Evolutionary conservation across 2,113 vertebrate species (phyloP).

Genomic region (Phasianus colchicus): DNA sequence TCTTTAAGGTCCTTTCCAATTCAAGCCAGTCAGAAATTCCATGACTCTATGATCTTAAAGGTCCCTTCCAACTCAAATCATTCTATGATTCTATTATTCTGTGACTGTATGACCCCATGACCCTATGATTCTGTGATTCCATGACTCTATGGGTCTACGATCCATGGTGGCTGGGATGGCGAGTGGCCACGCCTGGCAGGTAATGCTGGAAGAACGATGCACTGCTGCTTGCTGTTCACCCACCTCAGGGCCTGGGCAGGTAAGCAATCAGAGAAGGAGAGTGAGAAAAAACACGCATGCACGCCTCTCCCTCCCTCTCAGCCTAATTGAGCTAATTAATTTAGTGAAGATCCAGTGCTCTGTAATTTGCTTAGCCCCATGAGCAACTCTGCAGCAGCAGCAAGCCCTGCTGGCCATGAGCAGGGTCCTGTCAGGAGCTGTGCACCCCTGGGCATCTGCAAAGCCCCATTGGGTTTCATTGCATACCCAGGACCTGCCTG

Average conservation of each 20-base stretch:
- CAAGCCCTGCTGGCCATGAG: background rate
- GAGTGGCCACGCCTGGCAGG: accelerated
- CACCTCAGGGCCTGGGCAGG: background rate
- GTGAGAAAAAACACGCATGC: background rate
- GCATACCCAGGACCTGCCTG: background rate
- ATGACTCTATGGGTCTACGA: background rate
- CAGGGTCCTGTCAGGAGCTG: background rate
- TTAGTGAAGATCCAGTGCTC: constrained; percentile 26
- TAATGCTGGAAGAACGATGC: accelerated
- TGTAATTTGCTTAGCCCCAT: constrained; percentile 39
- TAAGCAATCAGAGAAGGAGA: background rate
- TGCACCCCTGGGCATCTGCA: background rate
- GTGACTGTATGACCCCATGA: too few species aligned
- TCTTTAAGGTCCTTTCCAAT: too few species aligned
- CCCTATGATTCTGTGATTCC: too few species aligned
- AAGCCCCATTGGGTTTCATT: accelerated
- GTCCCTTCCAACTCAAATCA: too few species aligned
- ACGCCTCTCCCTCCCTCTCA: background rate
- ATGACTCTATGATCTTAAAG: too few species aligned
- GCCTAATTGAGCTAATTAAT: constrained; percentile 60
- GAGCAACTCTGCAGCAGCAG: background rate
- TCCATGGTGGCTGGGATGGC: background rate
- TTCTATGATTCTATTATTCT: too few species aligned
- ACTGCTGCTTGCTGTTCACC: background rate
- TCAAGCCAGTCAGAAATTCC: too few species aligned